Conservation (phyloP, 2,113 vertebrate genomes). For the Shinisaurus crocodilurus region DNA sequence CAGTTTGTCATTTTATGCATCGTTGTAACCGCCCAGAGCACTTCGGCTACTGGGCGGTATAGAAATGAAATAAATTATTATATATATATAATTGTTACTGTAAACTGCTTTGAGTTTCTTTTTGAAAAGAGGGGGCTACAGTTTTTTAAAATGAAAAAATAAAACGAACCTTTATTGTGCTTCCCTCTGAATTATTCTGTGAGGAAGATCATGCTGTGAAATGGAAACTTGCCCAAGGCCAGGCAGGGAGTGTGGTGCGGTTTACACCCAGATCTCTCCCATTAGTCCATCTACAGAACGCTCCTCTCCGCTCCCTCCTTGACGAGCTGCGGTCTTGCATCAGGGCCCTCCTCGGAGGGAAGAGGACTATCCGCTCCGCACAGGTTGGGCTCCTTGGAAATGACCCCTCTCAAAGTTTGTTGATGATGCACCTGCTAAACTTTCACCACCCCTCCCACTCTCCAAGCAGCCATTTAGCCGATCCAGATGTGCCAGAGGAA, state of each 20-base stretch:
- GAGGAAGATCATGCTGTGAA: not conserved
- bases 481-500: not conserved
- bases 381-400: not conserved
- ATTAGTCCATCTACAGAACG: not conserved
- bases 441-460: not conserved
- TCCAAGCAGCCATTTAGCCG: not conserved
- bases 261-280: no score
- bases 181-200: not conserved
- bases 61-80: no score
- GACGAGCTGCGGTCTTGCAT: not conserved
- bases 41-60: no score
- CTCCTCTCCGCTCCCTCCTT: not conserved
- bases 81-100: no score
- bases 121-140: no score
- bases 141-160: no score
- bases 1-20: no score
- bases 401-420: not conserved
- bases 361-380: not conserved
- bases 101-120: no score
- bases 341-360: no score
- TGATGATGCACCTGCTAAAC: not conserved
- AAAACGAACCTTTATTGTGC: no score
- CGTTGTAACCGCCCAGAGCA: no score
- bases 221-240: not conserved
- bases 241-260: not conserved